A percentile compares a stretch with the other conserved stretches of the same genome.
Conservation (phyloP, 2,113 vertebrate genomes). For the Pedionomus torquatus region DNA sequence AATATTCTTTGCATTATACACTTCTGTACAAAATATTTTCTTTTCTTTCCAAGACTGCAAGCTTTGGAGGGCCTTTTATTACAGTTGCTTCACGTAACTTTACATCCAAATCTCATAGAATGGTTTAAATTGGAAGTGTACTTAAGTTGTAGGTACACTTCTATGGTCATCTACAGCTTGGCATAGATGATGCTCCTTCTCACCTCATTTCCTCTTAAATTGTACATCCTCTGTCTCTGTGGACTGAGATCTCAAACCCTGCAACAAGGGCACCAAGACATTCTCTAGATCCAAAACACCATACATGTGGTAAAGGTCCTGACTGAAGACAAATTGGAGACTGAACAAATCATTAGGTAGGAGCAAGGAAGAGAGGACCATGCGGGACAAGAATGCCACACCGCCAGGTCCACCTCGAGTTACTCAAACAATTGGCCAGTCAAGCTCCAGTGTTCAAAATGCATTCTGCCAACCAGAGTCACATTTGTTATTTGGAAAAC, state of each 20-base stretch:
- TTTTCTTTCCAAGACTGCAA: background rate
- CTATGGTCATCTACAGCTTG: background rate
- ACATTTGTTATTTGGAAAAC: background rate
- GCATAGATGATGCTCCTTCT: background rate
- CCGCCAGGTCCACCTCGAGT: background rate
- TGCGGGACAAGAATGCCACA: background rate
- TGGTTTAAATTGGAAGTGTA: background rate
- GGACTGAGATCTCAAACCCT: background rate
- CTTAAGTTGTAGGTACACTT: background rate
- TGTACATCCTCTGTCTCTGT: background rate
- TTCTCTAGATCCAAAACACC: background rate
- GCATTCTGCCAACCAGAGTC: background rate
- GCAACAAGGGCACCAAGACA: background rate
- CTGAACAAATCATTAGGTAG: background rate
- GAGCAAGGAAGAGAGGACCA: background rate
- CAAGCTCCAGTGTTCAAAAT: background rate
- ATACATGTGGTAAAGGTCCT: background rate
- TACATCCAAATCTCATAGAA: background rate
- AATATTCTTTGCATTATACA: background rate
- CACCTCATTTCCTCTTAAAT: background rate
- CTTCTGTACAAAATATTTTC: background rate
- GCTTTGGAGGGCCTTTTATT: background rate
- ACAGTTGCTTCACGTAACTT: background rate
- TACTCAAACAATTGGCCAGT: background rate
- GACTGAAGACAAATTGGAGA: background rate